Evolutionary conservation across 2,797 vertebrate species (phyloP).

Genomic region (Geotrypetes seraphini): DNA sequence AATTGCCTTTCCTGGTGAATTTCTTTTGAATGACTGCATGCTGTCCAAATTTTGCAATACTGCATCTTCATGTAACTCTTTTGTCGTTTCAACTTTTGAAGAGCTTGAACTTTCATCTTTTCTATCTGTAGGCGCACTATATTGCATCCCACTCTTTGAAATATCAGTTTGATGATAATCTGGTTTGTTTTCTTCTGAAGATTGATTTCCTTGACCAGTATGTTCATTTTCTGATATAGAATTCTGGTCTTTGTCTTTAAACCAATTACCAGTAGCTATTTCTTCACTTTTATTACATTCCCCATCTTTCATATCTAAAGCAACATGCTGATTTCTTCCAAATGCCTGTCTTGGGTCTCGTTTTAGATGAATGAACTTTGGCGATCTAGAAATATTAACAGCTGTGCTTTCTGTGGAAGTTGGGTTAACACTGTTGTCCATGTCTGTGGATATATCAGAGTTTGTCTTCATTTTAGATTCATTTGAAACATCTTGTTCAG

Average conservation of each 20-base stretch:
- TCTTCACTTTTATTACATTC: conserved; percentile 43
- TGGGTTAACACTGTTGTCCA: conserved; percentile 16
- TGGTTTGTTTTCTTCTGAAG: conserved; percentile 28
- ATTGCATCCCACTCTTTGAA: conserved; percentile 8
- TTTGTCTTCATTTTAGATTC: conserved; percentile 29
- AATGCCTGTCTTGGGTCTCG: conserved; percentile 66
- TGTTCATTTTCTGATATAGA: conserved; percentile 24
- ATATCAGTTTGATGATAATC: conserved; percentile 21
- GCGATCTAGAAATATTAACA: conserved; percentile 43
- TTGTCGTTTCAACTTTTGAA: conserved; percentile 47
- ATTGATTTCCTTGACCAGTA: conserved; percentile 23
- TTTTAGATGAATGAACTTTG: conserved; percentile 57
- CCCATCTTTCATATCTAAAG: conserved; percentile 43
- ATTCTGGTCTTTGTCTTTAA: conserved; percentile 12
- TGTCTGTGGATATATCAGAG: conserved; percentile 36
- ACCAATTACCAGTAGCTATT: conserved; percentile 18
- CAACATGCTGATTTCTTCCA: conserved; percentile 68
- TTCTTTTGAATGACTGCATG: conserved; percentile 57
- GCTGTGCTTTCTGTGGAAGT: conserved; percentile 26
- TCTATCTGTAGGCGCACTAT: conserved; percentile 28
- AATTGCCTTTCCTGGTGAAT: conserved; percentile 33
- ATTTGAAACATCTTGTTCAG: conserved; percentile 37
- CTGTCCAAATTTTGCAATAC: conserved; percentile 62
- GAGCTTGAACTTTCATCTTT: conserved; percentile 42
- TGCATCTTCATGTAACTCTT: conserved; percentile 36